These are phyloP conservation scores for Platycercus adscitus DNA, from an alignment of 2,113 vertebrate genomes.

Conservation along the genomic window DNA sequence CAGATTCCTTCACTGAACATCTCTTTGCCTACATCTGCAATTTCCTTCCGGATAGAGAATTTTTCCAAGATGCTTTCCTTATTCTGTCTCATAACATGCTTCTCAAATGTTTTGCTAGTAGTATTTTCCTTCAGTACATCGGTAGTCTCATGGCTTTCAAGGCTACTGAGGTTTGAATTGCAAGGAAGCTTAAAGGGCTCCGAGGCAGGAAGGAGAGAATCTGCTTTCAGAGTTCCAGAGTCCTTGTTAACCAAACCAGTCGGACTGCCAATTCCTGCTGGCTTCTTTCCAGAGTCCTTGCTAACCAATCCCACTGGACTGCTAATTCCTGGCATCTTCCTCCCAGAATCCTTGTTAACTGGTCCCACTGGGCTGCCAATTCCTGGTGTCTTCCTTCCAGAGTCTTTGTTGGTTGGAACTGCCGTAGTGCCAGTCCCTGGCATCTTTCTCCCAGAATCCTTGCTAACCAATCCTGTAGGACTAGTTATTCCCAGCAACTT, in stretches of 20 bases:
- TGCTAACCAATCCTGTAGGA: conserved; percentile 61
- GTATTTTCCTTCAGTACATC: conserved; percentile 72
- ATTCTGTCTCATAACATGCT: conserved; percentile 68
- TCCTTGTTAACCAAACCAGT: conserved; percentile 71
- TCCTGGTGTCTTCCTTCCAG: conserved; percentile 70
- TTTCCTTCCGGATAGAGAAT: conserved; percentile 75
- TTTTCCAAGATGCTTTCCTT: conserved; percentile 79
- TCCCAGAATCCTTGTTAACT: conserved; percentile 75
- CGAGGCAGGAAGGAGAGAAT: conserved; percentile 53
- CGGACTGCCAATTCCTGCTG: conserved; percentile 19
- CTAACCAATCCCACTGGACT: conserved; percentile 64
- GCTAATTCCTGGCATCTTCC: conserved; percentile 69
- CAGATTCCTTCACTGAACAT: conserved; percentile 69
- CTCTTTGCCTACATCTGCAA: conserved; percentile 71
- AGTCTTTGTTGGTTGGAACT: conserved; percentile 70
- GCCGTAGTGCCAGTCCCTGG: conserved; percentile 33
- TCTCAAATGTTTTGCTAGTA: conserved; percentile 74
- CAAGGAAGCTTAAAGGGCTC: conserved; percentile 75
- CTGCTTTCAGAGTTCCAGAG: conserved; percentile 67
- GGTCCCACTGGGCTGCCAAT: conserved; percentile 65
- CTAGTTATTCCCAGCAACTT: conserved; percentile 61
- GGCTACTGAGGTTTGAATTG: conserved; percentile 54
- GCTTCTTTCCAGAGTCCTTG: conserved; percentile 78
- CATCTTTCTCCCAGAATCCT: conserved; percentile 71
- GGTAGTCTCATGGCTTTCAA: conserved; percentile 66